phyloP scores from a whole-genome alignment of 2,888 invertebrate genomes.

The Melieria crassipennis region DNA sequence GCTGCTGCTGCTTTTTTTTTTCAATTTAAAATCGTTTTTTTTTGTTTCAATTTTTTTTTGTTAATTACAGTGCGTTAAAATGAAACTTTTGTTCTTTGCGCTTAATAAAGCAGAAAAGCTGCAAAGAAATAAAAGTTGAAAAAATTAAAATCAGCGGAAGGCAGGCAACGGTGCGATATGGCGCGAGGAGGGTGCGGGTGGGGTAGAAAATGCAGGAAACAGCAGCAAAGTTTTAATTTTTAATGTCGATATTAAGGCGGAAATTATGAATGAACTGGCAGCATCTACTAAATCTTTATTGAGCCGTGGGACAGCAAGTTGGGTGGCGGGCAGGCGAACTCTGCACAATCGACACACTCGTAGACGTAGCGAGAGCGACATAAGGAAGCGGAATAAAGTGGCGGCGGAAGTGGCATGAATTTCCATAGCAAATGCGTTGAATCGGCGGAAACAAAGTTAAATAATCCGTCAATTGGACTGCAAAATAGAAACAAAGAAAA shows the following conservation, averaged over 20 bases:
- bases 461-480: too few species aligned
- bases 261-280: constrained; percentile 44
- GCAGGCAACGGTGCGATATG: too few species aligned
- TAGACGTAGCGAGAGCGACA: too few species aligned
- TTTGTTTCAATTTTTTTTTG: constrained; percentile 29
- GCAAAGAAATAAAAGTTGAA: not conserved
- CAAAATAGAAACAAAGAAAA: too few species aligned
- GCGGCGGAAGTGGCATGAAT: too few species aligned
- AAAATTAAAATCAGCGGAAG: not conserved
- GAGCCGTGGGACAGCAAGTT: not conserved
- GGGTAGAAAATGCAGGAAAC: constrained; percentile 38
- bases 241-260: constrained; percentile 16
- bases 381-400: too few species aligned
- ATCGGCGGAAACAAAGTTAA: too few species aligned
- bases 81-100: constrained; percentile 42
- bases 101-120: constrained; percentile 45
- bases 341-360: not conserved
- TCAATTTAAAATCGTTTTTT: not conserved
- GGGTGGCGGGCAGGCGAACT: not conserved
- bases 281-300: constrained; percentile 33
- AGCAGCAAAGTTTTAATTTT: constrained; percentile 18
- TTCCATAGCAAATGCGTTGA: too few species aligned
- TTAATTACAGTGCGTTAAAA: constrained; percentile 46
- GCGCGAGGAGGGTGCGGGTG: not conserved
- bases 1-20: too few species aligned